Evolutionary conservation across 1,140 invertebrate species (phyloP).

Genomic region (Eupeodes corollae): DNA sequence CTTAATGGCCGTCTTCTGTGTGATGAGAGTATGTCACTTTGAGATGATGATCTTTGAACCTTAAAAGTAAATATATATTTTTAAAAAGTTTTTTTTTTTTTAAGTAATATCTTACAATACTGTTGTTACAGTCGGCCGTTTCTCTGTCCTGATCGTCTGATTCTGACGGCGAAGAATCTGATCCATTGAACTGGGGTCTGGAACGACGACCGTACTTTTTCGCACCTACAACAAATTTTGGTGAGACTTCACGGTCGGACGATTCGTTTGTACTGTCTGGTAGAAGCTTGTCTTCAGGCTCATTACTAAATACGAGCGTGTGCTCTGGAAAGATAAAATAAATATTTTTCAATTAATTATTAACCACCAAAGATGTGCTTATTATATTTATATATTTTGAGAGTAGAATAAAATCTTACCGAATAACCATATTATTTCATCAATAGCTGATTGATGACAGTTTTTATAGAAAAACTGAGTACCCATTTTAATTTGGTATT

Average conservation of each 20-base stretch:
- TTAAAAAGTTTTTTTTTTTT: background rate
- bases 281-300: conserved; percentile 11
- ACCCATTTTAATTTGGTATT: conserved; percentile 15
- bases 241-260: conserved; percentile 57
- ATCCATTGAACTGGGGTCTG: conserved; percentile 38
- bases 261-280: conserved; percentile 41
- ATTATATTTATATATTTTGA: background rate
- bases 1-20: conserved; percentile 33
- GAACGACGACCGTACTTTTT: conserved; percentile 66
- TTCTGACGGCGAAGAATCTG: conserved; percentile 26
- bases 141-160: conserved; percentile 31
- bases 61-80: conserved; percentile 6
- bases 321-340: conserved; percentile 23
- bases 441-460: conserved; percentile 37
- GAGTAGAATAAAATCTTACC: conserved; percentile 12
- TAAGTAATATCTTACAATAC: background rate
- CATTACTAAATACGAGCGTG: conserved; percentile 26
- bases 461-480: conserved; percentile 26
- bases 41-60: conserved; percentile 42
- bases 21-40: conserved; percentile 38
- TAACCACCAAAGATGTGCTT: background rate
- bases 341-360: background rate
- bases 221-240: conserved; percentile 59
- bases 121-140: conserved; percentile 1
- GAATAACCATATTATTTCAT: conserved; percentile 19